Percentiles rank a stretch among this genome's conserved stretches.
phyloP scores from a whole-genome alignment of 2,797 vertebrate species.

The Gallinago stenura region DNA sequence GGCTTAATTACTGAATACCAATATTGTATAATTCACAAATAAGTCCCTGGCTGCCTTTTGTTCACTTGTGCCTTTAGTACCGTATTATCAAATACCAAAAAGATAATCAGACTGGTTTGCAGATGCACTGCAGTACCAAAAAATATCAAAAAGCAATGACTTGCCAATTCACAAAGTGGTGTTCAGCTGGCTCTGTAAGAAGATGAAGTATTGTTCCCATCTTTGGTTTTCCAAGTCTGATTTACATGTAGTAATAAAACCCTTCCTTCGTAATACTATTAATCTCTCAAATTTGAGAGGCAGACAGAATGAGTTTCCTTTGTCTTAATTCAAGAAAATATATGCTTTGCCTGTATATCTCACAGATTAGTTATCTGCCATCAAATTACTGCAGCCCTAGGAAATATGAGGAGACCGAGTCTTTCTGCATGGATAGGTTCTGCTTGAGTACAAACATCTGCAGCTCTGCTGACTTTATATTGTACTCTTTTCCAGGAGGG shows the following conservation, averaged over 20 bases:
- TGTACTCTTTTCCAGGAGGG: neutral
- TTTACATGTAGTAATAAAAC: constrained; percentile 32
- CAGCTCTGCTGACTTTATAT: neutral
- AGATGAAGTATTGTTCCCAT: neutral
- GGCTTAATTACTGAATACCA: constrained; percentile 67
- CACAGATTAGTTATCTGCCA: neutral
- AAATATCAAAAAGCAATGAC: neutral
- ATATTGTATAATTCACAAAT: constrained; percentile 65
- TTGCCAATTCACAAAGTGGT: neutral
- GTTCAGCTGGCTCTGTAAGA: neutral
- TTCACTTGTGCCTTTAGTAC: constrained; percentile 47
- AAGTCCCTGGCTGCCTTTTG: constrained; percentile 67
- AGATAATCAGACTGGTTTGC: constrained; percentile 23
- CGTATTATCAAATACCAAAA: neutral
- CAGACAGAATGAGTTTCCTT: neutral
- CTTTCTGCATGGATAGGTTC: neutral
- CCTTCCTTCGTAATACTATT: neutral
- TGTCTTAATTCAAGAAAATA: constrained; percentile 20
- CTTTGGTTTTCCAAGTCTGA: constrained; percentile 4
- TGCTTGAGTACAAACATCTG: neutral
- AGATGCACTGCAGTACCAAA: constrained; percentile 16
- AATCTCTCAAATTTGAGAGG: constrained; percentile 3
- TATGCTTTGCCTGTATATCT: neutral
- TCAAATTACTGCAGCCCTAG: neutral
- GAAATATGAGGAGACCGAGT: rapidly evolving